A percentile compares a stretch with the other conserved stretches of the same genome.
Conservation (phyloP, 2,113 vertebrate species). For the Rattus rattus region DNA sequence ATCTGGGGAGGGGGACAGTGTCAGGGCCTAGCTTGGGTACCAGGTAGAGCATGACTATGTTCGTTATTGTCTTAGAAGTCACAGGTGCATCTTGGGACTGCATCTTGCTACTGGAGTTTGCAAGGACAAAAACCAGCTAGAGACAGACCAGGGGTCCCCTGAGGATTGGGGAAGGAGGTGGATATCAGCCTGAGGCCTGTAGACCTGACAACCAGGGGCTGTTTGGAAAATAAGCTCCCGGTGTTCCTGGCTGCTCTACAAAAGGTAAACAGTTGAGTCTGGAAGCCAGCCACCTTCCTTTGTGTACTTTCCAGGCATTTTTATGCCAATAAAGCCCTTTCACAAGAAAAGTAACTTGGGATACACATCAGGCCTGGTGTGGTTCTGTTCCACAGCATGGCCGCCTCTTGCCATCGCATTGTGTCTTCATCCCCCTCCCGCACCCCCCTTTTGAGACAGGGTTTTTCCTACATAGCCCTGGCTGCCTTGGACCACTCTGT, state of each 20-base stretch:
- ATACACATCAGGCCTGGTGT: background rate
- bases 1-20: background rate
- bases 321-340: conserved; percentile 67
- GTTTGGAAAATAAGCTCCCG: conserved; percentile 79
- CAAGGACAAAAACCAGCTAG: background rate
- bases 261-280: conserved; percentile 85
- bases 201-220: conserved; percentile 68
- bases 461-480: background rate
- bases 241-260: conserved; percentile 20
- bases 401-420: background rate
- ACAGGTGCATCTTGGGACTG: background rate
- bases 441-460: background rate
- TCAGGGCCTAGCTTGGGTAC: background rate
- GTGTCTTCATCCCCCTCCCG: background rate
- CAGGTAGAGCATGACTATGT: too few relatives aligned
- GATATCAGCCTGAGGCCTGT: conserved; percentile 23
- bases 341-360: conserved; percentile 4
- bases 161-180: background rate
- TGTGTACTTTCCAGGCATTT: conserved; percentile 77
- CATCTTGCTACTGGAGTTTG: background rate
- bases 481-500: background rate
- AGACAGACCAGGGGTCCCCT: background rate
- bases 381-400: fast-evolving
- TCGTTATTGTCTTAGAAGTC: background rate
- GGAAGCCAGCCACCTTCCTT: conserved; percentile 84